Evolutionary conservation across 2,113 vertebrate genomes (phyloP).

Genomic region (Siniperca chuatsi): DNA sequence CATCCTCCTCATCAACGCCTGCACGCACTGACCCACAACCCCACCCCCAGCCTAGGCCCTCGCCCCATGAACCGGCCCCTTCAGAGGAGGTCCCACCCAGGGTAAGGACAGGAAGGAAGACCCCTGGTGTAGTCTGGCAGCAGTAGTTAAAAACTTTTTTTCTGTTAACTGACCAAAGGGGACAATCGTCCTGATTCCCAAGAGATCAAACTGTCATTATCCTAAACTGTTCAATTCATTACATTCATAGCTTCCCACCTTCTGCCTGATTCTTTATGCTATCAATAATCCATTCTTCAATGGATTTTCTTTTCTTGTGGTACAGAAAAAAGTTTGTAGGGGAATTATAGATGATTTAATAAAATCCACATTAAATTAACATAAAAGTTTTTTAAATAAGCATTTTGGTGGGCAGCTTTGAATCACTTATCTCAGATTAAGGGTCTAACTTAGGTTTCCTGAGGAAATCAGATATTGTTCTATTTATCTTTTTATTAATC

Average conservation of each 20-base stretch:
- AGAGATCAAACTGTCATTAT: slow-evolving; percentile 15
- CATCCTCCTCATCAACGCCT: slow-evolving; percentile 77
- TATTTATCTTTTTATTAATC: neutral
- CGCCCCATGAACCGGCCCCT: slow-evolving; percentile 86
- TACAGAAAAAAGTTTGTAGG: neutral
- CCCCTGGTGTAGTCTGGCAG: neutral
- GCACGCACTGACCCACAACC: slow-evolving; percentile 92
- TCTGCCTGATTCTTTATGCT: slow-evolving; percentile 18
- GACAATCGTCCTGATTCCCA: neutral
- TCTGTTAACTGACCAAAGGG: neutral
- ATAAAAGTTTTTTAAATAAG: neutral
- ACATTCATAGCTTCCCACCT: slow-evolving; percentile 16
- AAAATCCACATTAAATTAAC: slow-evolving; percentile 11
- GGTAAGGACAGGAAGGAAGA: slow-evolving; percentile 87
- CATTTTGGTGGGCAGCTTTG: neutral
- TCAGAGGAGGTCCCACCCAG: slow-evolving; percentile 93
- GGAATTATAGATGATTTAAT: slow-evolving; percentile 15
- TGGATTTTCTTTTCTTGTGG: neutral
- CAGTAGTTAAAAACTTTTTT: neutral
- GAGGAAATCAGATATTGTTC: neutral
- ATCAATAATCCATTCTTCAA: neutral
- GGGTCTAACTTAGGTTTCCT: neutral
- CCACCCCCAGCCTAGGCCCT: slow-evolving; percentile 89
- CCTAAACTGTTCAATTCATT: neutral
- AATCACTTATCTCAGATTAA: neutral